These are phyloP conservation scores for Diaphora mendica DNA, from an alignment of 2,888 invertebrate genomes.

Conservation along the genomic window DNA sequence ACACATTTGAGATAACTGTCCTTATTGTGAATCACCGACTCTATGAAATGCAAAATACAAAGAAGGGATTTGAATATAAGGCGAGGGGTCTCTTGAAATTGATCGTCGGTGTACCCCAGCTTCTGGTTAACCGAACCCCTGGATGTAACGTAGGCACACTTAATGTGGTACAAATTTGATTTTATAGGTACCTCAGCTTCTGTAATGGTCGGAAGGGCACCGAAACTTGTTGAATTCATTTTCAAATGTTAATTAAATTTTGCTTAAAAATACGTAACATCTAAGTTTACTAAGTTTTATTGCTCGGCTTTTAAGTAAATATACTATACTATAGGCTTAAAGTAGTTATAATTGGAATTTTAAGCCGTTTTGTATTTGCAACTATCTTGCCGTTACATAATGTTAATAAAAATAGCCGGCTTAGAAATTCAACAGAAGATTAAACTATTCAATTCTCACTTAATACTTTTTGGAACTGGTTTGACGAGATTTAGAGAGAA, in stretches of 20 bases:
- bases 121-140: constrained; percentile 81
- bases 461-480: constrained; percentile 52
- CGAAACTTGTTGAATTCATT: constrained; percentile 47
- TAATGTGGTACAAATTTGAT: constrained; percentile 83
- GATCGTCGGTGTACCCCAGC: constrained; percentile 80
- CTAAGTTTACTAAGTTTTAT: constrained; percentile 21
- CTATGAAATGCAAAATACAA: constrained; percentile 82
- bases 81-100: constrained; percentile 83
- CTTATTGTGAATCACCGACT: constrained; percentile 77
- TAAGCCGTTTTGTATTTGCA: constrained; percentile 17
- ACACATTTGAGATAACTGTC: constrained; percentile 51
- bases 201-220: constrained; percentile 34
- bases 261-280: constrained; percentile 21
- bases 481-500: constrained; percentile 51
- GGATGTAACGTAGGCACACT: constrained; percentile 65
- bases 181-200: constrained; percentile 58
- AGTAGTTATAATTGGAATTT: constrained; percentile 30
- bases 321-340: constrained; percentile 26
- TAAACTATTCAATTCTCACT: constrained; percentile 36
- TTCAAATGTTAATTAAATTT: constrained; percentile 27
- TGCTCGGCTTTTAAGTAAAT: constrained; percentile 8
- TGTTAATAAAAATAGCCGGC: constrained; percentile 14
- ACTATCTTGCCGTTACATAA: constrained; percentile 29
- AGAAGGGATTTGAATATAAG: constrained; percentile 84
- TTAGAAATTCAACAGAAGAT: constrained; percentile 37